Evolutionary conservation across 2,113 vertebrate species (phyloP), one percentile per base, ranked within the genome.

Genomic region (Plecotus auritus): DNA sequence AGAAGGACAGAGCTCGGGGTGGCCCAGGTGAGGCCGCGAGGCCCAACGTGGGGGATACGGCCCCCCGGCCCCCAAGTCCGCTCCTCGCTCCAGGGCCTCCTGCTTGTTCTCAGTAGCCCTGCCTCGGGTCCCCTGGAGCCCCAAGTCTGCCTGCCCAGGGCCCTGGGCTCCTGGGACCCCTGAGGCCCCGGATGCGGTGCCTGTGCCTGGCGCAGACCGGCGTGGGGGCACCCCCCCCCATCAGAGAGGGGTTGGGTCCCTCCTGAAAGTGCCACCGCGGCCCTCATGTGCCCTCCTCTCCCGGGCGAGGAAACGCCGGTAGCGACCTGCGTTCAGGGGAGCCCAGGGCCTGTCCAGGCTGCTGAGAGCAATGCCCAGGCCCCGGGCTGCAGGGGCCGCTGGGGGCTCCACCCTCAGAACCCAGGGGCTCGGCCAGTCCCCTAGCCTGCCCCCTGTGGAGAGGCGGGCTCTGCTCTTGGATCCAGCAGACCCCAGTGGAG

Each of bases 381-480:
- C 5, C 23, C 9, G 10, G 54, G 56, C 3, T 0, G 0, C 9
- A 16, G 3, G 5, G 37, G 16, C 8, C 5, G 16, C 42, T 5
- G 40, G 28, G 37, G 51, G 51, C 28, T 16, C 56, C 2, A 1
- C 7, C 82, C 28, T 22, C 61, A 5, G 64, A 70, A 3, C 10
- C 17, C 5, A n/a, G 32, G 26, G 16, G 11, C n/a, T 12, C 4
- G 69, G 23, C 54, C 8, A 10, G 8, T 20, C 66, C 70, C 82
- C 2, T 1, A 0, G 9, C 56, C 56, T 0, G 59, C 40, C 7
- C 28, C 0, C 0, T 2, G 23, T 30, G 26, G 92, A 12, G 1
- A 1, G 40, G 67, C 32, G 37, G 13, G 51, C 3, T 18, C 35
- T 64, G 77, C 16, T 23, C 13, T 35, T 2, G 35, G n/a, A 82